Evolutionary conservation across 1,140 invertebrate genomes (phyloP), one percentile per base, ranked within the genome.

Genomic region (Anoplophora glabripennis): DNA sequence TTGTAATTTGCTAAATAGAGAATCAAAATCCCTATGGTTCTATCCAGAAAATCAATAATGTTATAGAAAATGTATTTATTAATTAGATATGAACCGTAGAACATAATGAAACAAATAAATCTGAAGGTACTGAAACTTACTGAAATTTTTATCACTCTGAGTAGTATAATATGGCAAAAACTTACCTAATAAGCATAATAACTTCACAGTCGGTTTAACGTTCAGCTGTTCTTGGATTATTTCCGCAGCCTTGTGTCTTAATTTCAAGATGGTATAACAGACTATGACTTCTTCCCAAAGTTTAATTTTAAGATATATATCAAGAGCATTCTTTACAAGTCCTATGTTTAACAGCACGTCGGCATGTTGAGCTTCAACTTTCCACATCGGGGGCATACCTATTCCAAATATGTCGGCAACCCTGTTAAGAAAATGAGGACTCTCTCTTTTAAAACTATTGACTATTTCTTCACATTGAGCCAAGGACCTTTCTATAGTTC

Each of bases 221-320:
- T 84, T 80, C 49, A 98, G 75, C 73, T 95, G 86, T 72, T 93
- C 83, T 46, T 85, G 77, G 63, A 98, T 94, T 52, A 98, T 80
- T 75, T 93, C 89, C 21, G 92, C 91, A 8, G 95, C 93, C 85
- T 94, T 94, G 67, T 96, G 91, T 33, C 85, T 82, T 61, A 93
- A 78, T 64, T 93, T 85, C 41, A 97, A 75, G 59, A 84, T 78
- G 40, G 89, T 90, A 69, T 97, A 97, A 78, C 95, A 98, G 1
- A 83, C 80, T 59, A 98, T 92, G 12, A 95, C 90, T 72, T 96
- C 86, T 66, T 97, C 92, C 95, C 94, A 98, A n/a, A 90, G 75
- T 59, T 92, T 80, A 8, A 96, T 78, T 45, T 84, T 78, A 15
- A 89, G 78, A 75, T 88, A 98, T 34, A 94, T 78, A 64, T 96